Evolutionary conservation across 2,113 vertebrate genomes (phyloP), one percentile per base, ranked within the genome.

Genomic region (Protomyctophum bolini): DNA sequence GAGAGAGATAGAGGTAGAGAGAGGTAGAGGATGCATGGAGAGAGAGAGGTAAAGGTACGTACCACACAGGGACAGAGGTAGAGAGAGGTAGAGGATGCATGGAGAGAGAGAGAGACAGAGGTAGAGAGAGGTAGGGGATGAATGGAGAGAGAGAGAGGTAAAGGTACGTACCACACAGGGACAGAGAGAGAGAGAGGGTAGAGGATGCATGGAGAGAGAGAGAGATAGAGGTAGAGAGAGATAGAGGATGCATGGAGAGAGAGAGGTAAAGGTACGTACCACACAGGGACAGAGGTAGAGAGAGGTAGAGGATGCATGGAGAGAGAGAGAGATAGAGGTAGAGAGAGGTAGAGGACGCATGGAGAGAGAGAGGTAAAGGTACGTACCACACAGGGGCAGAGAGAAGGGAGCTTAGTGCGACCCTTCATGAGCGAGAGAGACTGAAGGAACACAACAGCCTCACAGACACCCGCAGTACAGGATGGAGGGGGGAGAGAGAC

Each of bases 371-470:
- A 21, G 21, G 21, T 21, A 21, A n/a, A n/a, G n/a, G n/a, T 91
- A 94, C 93, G 81, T 94, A 94, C 93, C 93, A 94, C 92, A 88
- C 93, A 94, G 79, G 93, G 91, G 86, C 93, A 94, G 85, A 94
- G 92, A 67, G 91, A 92, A 91, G 93, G 93, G 87, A 94, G 91
- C 88, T 93, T 94, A 86, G 90, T 87, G 88, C 92, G 92, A 88
- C 92, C 91, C 93, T 93, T 94, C 93, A 94, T 94, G 91, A 92
- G 93, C 88, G 72, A 92, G 88, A 92, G 88, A 93, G 88, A 88
- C 86, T 3, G 33, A 41, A 85, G 83, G 84, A 89, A 89, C 88
- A 91, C 88, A 91, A 90, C 88, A 91, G 87, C 86, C 83, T 89
- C 88, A 81, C 87, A 92, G 90, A 92, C 88, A 88, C 89, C 91